Evolutionary conservation across 1,140 invertebrate genomes (phyloP), one percentile per base, ranked within the genome.

Genomic region (Cheumatopsyche charites): DNA sequence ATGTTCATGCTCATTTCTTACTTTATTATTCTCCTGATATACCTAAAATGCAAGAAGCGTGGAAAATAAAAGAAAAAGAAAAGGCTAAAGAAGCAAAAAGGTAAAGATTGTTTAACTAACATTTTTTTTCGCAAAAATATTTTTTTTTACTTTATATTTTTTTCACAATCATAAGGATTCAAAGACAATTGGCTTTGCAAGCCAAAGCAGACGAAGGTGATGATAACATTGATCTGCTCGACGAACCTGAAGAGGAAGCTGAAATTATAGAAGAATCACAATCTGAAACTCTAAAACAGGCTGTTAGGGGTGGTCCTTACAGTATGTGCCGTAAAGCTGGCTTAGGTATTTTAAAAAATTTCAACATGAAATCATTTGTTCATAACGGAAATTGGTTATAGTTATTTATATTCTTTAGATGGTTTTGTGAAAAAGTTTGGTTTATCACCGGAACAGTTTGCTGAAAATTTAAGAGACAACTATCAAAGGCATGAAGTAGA

Each of bases 401-500:
- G n/a, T 62, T 70, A 2, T 70, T 25, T 25, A 7, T 42, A 29
- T 42, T 62, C 7, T 49, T 29, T 58, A 87, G 89, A 90, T 79
- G 89, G 90, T 3, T 86, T 98, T 42, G 93, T 94, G 0, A 94
- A 94, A 79, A 92, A 90, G 73, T 99, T 99, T 84, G 98, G 98
- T 74, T 82, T 99, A n/a, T 92, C 90, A 1, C 94, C 98, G 0
- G 94, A 97, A 79, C 91, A 99, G 79, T 98, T 98, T 83, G 97
- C 95, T 1, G 96, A 99, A 84, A 99, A 99, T 84, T 82, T 99
- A 0, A 87, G 95, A 0, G 97, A 98, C 78, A 97, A 97, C 80
- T 99, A 98, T 83, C 94, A 96, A 78, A 87, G 94, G n/a, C 94
- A 98, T 81, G 97, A 99, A 79, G 94, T 99, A 1, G 95, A 98